Percentiles rank a stretch among this genome's conserved stretches.
Conservation (phyloP, 1,140 invertebrate genomes). For the Rhopalosiphum maidis region DNA sequence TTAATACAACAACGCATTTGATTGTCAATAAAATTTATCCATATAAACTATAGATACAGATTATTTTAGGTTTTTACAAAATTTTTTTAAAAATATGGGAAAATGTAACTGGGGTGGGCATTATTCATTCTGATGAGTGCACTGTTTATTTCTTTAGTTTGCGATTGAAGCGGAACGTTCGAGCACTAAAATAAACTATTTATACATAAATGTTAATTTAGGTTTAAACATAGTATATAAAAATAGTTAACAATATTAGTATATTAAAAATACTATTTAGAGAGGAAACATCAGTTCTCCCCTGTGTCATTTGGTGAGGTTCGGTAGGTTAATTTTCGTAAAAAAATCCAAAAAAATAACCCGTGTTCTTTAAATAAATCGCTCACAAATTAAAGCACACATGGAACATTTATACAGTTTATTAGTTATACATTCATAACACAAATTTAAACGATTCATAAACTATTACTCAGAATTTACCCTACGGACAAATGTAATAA, state of each 20-base stretch:
- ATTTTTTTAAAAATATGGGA: too few species aligned
- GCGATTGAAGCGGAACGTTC: not conserved
- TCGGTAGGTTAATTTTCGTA: not conserved
- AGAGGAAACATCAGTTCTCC: not conserved
- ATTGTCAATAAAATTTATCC: not conserved
- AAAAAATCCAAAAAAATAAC: not conserved
- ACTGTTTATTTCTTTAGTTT: not conserved
- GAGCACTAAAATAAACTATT: not conserved
- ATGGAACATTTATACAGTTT: not conserved
- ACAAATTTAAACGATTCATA: not conserved
- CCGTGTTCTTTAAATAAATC: constrained; percentile 14
- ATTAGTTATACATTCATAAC: not conserved
- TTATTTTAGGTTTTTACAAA: too few species aligned
- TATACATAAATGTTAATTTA: not conserved
- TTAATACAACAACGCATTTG: not conserved
- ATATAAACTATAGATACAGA: too few species aligned
- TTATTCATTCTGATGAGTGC: not conserved
- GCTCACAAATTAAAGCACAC: not conserved
- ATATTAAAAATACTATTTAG: constrained; percentile 4
- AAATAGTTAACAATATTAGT: constrained; percentile 12
- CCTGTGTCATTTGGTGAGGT: not conserved
- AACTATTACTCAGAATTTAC: not conserved
- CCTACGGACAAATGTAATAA: not conserved
- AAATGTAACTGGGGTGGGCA: too few species aligned
- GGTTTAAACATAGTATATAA: constrained; percentile 18